These are phyloP conservation scores for Prinia subflava DNA, from an alignment of 2,113 vertebrate species.

Conservation along the genomic window DNA sequence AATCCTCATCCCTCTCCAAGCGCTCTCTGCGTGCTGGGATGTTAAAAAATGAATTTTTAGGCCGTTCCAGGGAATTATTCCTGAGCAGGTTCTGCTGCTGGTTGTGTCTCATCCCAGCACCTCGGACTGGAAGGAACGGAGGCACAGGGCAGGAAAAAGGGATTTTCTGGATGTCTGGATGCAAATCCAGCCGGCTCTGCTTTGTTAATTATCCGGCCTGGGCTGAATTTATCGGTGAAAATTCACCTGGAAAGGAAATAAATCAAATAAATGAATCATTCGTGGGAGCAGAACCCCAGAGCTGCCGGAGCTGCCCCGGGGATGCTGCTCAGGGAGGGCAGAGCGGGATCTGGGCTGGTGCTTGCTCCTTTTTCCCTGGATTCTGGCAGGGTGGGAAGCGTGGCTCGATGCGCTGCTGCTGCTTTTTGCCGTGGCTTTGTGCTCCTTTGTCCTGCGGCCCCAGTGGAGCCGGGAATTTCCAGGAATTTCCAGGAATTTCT, in stretches of 20 bases:
- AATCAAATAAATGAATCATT: neutral
- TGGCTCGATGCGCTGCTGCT: neutral
- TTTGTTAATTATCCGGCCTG: neutral
- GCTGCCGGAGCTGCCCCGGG: neutral
- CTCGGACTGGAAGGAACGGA: accelerated
- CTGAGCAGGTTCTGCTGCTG: neutral
- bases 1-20: neutral
- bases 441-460: neutral
- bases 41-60: neutral
- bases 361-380: neutral
- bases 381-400: neutral
- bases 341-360: neutral
- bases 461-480: neutral
- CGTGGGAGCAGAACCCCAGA: neutral
- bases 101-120: neutral
- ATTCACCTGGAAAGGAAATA: neutral
- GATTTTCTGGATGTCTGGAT: neutral
- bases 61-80: neutral
- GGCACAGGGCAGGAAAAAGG: neutral
- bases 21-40: neutral
- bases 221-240: neutral
- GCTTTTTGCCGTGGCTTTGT: neutral
- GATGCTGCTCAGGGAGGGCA: neutral
- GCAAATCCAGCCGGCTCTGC: neutral
- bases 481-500: neutral